phyloP scores from a whole-genome alignment of 1,140 invertebrate genomes.

The Drosophila pseudoananassae region DNA sequence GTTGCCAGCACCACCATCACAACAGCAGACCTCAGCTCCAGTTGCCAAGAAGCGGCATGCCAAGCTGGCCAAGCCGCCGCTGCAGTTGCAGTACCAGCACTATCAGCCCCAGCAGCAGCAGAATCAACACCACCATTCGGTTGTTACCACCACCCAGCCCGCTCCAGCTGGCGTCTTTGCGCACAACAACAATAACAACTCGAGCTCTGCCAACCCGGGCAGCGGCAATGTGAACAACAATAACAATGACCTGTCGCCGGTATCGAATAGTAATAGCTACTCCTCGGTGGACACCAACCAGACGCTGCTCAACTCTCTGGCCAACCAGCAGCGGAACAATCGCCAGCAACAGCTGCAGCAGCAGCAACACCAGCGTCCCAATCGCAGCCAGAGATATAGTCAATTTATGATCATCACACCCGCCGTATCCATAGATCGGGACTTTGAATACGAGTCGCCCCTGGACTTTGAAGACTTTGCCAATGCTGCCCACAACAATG shows the following conservation, averaged over 20 bases:
- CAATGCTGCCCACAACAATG: conserved; percentile 75
- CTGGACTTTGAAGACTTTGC: conserved; percentile 74
- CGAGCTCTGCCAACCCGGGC: conserved; percentile 44
- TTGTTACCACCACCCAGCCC: conserved; percentile 76
- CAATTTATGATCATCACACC: conserved; percentile 84
- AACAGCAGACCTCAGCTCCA: conserved; percentile 70
- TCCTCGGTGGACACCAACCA: conserved; percentile 82
- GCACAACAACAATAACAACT: conserved; percentile 66
- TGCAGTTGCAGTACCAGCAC: conserved; percentile 64
- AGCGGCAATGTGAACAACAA: conserved; percentile 49
- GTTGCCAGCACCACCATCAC: conserved; percentile 32
- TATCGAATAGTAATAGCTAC: conserved; percentile 77
- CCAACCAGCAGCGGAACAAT: conserved; percentile 55
- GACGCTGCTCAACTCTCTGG: conserved; percentile 77
- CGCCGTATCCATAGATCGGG: conserved; percentile 82
- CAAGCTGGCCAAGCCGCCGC: conserved; percentile 53
- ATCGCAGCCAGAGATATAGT: conserved; percentile 74
- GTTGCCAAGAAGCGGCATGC: conserved; percentile 67
- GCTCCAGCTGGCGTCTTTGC: conserved; percentile 74
- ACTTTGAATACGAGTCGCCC: conserved; percentile 75
- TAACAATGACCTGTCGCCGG: conserved; percentile 75
- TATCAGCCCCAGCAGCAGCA: conserved; percentile 56
- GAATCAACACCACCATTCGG: conserved; percentile 28
- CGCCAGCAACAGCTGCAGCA: conserved; percentile 27
- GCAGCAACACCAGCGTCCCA: conserved; percentile 27